These are phyloP conservation scores for Theonella swinhoei DNA, from an alignment of 37 sponge, comb jelly and placozoan genomes.

Conservation along the genomic window DNA sequence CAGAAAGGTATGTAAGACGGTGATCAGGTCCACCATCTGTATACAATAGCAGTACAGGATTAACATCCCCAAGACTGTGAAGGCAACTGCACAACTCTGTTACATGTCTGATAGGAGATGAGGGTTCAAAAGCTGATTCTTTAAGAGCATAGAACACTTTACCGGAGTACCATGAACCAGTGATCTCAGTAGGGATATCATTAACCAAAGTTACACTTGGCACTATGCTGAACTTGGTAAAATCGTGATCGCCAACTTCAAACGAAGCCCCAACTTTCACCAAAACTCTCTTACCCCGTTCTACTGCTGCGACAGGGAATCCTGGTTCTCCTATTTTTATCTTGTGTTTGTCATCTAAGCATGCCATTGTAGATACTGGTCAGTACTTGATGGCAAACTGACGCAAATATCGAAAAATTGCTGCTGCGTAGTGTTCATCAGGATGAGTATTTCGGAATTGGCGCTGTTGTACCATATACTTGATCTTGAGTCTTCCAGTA, in stretches of 20 bases:
- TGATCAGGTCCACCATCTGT: constrained; percentile 26
- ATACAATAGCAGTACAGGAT: constrained; percentile 25
- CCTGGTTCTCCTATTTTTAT: too few species aligned
- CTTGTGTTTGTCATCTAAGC: too few species aligned
- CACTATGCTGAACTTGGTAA: too few species aligned
- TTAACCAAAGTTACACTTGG: background rate
- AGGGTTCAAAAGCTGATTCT: background rate
- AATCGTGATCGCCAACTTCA: too few species aligned
- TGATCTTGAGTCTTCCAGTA: constrained; percentile 17
- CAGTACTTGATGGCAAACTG: constrained; percentile 11
- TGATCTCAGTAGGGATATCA: constrained; percentile 1
- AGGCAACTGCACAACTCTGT: too few species aligned
- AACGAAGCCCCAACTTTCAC: background rate
- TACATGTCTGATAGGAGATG: background rate
- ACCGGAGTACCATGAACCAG: background rate
- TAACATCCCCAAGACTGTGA: too few species aligned
- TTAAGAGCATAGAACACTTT: background rate
- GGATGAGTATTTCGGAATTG: constrained; percentile 19
- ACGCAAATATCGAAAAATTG: constrained; percentile 3
- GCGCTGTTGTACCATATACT: constrained; percentile 8
- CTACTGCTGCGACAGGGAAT: constrained; percentile 33
- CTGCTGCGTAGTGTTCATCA: constrained; percentile 20
- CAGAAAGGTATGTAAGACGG: constrained; percentile 11
- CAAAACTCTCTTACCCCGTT: constrained; percentile 7
- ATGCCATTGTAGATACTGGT: background rate